Conservation (phyloP, 2,797 vertebrate species). For the Cryptoprocta ferox region DNA sequence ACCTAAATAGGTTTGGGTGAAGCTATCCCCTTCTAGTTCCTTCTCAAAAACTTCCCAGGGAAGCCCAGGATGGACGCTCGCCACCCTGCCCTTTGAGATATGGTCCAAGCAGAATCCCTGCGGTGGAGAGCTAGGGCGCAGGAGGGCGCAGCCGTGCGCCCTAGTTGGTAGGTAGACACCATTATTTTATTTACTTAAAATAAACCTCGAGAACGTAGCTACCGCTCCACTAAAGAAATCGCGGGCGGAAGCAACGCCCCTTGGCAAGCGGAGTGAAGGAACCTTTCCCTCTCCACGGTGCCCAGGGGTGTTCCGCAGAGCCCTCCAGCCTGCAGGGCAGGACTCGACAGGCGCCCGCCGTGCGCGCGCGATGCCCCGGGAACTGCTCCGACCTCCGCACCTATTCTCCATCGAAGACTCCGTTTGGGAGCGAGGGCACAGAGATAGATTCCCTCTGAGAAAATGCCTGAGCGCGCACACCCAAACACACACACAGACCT, state of each 20-base stretch:
- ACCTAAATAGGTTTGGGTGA: not conserved
- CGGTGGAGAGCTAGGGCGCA: not conserved
- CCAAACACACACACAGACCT: not conserved
- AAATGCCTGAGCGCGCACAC: not conserved
- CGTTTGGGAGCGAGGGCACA: not conserved
- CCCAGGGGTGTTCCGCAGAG: not conserved
- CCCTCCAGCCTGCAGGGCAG: not conserved
- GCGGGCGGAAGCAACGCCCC: not conserved
- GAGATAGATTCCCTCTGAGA: not conserved
- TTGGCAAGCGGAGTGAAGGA: not conserved
- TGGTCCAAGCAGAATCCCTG: not conserved
- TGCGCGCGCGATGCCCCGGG: not conserved
- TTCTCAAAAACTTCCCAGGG: slow-evolving; percentile 48
- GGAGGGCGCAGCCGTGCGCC: slow-evolving; percentile 64
- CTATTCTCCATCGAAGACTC: not conserved
- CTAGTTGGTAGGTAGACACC: not conserved
- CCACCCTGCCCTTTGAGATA: not conserved
- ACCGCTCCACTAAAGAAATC: not conserved
- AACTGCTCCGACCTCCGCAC: not conserved
- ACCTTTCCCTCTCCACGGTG: not conserved
- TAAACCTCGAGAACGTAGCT: not conserved
- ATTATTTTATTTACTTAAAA: not conserved
- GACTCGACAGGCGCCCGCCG: not conserved
- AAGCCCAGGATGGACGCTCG: not conserved
- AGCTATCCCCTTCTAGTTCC: not conserved